Conservation (phyloP, 1,140 invertebrate species). For the Anthonomus grandis region DNA sequence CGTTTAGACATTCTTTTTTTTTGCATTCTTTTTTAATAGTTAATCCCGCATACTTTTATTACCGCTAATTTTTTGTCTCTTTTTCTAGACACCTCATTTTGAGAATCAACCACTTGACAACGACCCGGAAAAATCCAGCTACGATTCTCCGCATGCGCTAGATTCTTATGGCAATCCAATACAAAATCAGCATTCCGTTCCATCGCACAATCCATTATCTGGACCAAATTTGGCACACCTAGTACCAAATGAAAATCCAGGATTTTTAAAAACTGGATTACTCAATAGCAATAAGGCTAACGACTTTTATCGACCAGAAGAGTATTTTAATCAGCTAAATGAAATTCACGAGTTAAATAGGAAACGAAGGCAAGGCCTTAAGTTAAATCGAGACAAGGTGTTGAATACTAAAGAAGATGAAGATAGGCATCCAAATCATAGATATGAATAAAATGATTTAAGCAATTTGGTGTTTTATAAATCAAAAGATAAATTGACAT, state of each 20-base stretch:
- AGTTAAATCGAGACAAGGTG: neutral
- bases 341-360: constrained; percentile 8
- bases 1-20: too few relatives aligned
- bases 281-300: neutral
- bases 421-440: constrained; percentile 7
- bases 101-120: constrained; percentile 21
- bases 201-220: neutral
- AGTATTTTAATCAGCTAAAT: constrained; percentile 14
- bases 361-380: constrained; percentile 1
- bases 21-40: too few relatives aligned
- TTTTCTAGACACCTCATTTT: constrained; percentile 21
- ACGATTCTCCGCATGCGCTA: constrained; percentile 21
- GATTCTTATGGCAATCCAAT: constrained; percentile 21
- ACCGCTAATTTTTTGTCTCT: neutral
- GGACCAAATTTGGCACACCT: neutral
- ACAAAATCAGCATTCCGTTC: neutral
- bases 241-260: neutral
- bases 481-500: too few relatives aligned
- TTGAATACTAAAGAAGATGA: neutral
- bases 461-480: too few relatives aligned
- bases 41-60: too few relatives aligned
- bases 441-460: constrained; percentile 12
- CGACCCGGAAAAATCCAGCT: constrained; percentile 15
- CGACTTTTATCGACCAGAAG: neutral
- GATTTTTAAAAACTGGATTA: neutral